Evolutionary conservation across 2,113 vertebrate genomes (phyloP).

Genomic region (Myrmecobius fasciatus): DNA sequence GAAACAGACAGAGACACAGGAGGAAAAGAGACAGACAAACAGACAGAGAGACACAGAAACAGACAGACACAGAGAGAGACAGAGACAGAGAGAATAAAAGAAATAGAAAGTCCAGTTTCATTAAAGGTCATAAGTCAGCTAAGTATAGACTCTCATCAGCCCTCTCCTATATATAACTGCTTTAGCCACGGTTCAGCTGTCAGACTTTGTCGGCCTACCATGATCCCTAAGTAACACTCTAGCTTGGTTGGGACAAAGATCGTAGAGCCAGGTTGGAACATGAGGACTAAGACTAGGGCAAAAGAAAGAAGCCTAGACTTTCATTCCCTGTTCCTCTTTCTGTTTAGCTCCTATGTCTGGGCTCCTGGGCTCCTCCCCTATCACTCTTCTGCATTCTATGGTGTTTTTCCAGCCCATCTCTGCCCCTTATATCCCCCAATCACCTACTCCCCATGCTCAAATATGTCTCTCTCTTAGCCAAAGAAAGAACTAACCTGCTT

Average conservation of each 20-base stretch:
- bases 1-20: too few species aligned
- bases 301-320: neutral
- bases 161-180: constrained; percentile 82
- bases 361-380: neutral
- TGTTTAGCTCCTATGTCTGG: neutral
- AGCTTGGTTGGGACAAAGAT: neutral
- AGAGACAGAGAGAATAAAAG: constrained; percentile 41
- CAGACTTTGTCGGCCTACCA: constrained; percentile 35
- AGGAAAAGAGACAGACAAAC: too few species aligned
- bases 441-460: neutral
- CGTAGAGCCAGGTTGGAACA: neutral
- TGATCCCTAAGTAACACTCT: constrained; percentile 18
- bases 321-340: neutral
- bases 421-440: neutral
- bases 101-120: constrained; percentile 57
- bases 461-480: neutral
- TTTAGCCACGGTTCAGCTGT: constrained; percentile 64
- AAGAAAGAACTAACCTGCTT: neutral
- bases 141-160: constrained; percentile 84
- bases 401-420: neutral
- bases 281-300: neutral
- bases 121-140: constrained; percentile 86
- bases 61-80: neutral
- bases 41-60: too few species aligned
- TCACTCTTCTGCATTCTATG: neutral